These are phyloP conservation scores for Cervus canadensis DNA, from an alignment of 2,113 vertebrate genomes.

Conservation along the genomic window DNA sequence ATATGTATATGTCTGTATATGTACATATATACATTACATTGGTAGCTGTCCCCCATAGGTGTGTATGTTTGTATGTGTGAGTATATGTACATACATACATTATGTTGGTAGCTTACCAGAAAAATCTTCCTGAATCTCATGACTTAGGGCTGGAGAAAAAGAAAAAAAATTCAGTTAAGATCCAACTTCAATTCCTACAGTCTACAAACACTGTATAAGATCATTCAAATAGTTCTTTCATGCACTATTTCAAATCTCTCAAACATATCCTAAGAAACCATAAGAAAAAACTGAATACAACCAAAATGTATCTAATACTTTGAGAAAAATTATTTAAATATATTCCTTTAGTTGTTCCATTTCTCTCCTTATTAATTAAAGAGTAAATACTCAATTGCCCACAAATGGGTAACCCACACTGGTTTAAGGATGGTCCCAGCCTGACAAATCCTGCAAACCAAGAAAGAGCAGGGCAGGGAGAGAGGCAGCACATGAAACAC, in stretches of 20 bases:
- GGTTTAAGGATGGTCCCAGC: not conserved
- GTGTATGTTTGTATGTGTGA: not conserved
- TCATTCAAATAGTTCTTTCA: not conserved
- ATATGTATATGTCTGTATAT: not conserved
- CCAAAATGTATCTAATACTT: not conserved
- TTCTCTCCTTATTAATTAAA: not conserved
- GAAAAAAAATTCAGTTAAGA: conserved; percentile 44
- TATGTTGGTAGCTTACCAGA: conserved; percentile 82
- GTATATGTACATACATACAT: not conserved
- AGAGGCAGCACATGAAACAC: rapidly evolving
- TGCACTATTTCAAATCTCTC: not conserved
- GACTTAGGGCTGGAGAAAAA: conserved; percentile 84
- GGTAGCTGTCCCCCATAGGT: conserved; percentile 37
- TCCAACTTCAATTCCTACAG: conserved; percentile 16
- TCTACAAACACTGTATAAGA: not conserved
- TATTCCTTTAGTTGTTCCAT: not conserved
- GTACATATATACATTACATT: not conserved
- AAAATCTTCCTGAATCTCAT: conserved; percentile 84
- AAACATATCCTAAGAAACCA: not conserved
- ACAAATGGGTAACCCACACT: not conserved
- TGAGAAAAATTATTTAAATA: not conserved
- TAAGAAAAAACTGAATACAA: not conserved
- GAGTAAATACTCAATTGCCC: not conserved
- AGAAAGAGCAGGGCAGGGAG: not conserved
- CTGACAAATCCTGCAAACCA: not conserved